Conservation (phyloP, 2,797 vertebrate genomes). For the Esox masquinongy region DNA sequence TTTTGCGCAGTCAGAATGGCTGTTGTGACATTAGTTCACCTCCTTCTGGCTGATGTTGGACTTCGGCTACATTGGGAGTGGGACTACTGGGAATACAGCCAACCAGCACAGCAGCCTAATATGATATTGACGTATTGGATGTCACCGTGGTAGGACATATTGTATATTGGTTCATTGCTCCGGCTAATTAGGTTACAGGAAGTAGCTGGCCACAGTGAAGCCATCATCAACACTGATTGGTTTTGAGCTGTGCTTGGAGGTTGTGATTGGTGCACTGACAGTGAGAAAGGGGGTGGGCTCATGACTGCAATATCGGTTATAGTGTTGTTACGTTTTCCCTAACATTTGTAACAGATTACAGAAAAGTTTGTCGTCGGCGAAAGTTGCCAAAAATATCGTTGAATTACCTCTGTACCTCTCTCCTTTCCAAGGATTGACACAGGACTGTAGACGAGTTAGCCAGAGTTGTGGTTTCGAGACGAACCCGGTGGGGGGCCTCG, state of each 20-base stretch:
- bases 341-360: background rate
- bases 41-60: slow-evolving; percentile 30
- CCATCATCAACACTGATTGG: slow-evolving; percentile 6
- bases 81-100: slow-evolving; percentile 45
- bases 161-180: slow-evolving; percentile 28
- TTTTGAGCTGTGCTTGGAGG: background rate
- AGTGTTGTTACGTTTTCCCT: too few species aligned
- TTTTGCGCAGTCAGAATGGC: background rate
- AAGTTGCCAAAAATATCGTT: background rate
- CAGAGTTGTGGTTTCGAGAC: slow-evolving; percentile 10
- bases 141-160: slow-evolving; percentile 37
- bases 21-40: background rate
- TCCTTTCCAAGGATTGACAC: background rate
- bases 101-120: slow-evolving; percentile 38
- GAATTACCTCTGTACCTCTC: background rate
- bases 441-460: background rate
- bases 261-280: background rate
- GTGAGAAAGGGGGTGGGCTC: background rate
- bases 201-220: slow-evolving; percentile 27
- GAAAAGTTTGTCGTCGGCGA: background rate
- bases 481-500: slow-evolving; percentile 27
- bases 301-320: background rate
- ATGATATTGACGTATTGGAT: slow-evolving; percentile 41
- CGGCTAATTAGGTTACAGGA: slow-evolving; percentile 30
- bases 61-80: slow-evolving; percentile 33